A percentile compares a stretch with the other conserved stretches of the same genome.
Evolutionary conservation across 2,113 vertebrate genomes (phyloP).

Genomic region (Sisor rabdophorus): DNA sequence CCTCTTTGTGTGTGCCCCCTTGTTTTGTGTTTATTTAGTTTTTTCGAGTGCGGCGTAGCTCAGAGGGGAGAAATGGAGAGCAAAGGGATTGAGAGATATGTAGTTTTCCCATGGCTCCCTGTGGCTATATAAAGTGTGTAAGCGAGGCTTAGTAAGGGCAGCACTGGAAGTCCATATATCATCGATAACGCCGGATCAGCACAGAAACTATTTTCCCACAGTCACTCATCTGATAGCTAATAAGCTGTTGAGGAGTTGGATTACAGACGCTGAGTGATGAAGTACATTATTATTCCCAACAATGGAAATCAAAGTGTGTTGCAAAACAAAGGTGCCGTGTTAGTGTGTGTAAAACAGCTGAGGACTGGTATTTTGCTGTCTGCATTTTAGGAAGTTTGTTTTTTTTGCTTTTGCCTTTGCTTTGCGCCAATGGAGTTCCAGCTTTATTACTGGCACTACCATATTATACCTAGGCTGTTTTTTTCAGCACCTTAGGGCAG

Average conservation of each 20-base stretch:
- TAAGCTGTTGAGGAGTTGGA: slow-evolving; percentile 4
- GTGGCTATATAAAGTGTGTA: slow-evolving; percentile 29
- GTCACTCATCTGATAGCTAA: slow-evolving; percentile 23
- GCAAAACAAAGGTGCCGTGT: not conserved
- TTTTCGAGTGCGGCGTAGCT: slow-evolving; percentile 44
- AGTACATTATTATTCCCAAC: not conserved
- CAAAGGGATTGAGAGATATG: slow-evolving; percentile 44
- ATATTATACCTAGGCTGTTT: slow-evolving; percentile 20
- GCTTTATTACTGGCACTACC: slow-evolving; percentile 15
- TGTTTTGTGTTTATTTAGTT: slow-evolving; percentile 60
- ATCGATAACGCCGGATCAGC: slow-evolving; percentile 23
- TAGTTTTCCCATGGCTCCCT: slow-evolving; percentile 7
- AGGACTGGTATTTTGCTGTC: not conserved
- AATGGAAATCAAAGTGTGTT: not conserved
- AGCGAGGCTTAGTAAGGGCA: not conserved
- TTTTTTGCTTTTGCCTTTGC: not conserved
- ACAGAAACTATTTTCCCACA: slow-evolving; percentile 16
- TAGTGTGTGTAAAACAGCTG: not conserved
- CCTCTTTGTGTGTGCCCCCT: slow-evolving; percentile 36
- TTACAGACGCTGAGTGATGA: not conserved
- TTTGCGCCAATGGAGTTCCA: slow-evolving; percentile 33
- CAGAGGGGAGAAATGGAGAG: slow-evolving; percentile 45
- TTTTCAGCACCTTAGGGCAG: slow-evolving; percentile 18
- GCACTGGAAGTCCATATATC: slow-evolving; percentile 35
- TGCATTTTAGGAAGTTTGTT: slow-evolving; percentile 16